These are phyloP conservation scores for Heliconius hewitsoni DNA, from an alignment of 1,140 invertebrate genomes.

Conservation along the genomic window DNA sequence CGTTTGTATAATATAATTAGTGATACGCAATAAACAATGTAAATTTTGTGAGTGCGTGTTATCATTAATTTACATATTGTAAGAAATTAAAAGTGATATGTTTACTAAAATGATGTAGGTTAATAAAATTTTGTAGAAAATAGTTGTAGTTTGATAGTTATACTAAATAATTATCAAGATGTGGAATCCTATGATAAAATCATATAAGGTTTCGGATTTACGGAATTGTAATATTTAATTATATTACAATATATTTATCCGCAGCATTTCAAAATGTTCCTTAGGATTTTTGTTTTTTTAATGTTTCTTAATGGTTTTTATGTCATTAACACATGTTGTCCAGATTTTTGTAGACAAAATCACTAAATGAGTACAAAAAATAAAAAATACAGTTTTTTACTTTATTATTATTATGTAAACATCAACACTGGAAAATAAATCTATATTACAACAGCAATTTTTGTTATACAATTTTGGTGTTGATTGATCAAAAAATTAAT, in stretches of 20 bases:
- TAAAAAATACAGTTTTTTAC: too few species aligned
- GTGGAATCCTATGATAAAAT: constrained; percentile 10
- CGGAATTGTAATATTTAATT: neutral
- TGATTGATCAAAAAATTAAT: too few species aligned
- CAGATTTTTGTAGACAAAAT: neutral
- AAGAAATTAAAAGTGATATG: constrained; percentile 12
- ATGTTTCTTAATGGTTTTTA: too few species aligned
- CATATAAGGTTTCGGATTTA: constrained; percentile 7
- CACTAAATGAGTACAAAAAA: too few species aligned
- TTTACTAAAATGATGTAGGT: neutral
- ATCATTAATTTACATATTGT: neutral
- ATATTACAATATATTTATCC: neutral
- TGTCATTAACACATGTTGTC: neutral
- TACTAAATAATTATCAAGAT: neutral
- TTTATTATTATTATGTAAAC: too few species aligned
- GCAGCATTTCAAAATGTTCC: neutral
- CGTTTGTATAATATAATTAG: neutral
- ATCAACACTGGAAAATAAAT: too few species aligned
- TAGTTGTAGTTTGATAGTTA: constrained; percentile 7
- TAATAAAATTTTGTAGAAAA: constrained; percentile 11
- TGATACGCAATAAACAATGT: neutral
- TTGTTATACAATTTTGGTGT: too few species aligned
- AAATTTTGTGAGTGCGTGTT: neutral
- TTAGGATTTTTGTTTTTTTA: neutral
- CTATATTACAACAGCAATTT: too few species aligned